Conservation (phyloP, 2,888 invertebrate species). For the Archaeoteleia sp. region DNA sequence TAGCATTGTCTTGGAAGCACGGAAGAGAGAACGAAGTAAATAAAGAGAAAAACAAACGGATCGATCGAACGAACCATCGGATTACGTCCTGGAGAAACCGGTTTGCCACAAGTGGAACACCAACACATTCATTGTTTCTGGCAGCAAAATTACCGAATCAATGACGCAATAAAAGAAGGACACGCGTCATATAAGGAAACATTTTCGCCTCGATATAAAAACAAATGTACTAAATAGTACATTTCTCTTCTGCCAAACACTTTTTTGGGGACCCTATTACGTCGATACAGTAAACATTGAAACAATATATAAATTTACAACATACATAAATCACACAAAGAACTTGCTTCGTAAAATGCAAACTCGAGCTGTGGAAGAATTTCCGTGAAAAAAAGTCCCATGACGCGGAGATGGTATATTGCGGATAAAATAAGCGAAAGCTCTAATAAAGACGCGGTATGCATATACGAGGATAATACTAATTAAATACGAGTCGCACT, state of each 20-base stretch:
- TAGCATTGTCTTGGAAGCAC: no score
- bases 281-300: background rate
- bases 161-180: conserved; percentile 1
- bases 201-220: background rate
- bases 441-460: conserved; percentile 39
- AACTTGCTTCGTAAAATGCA: background rate
- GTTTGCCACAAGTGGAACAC: conserved; percentile 2
- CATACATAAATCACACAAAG: no score
- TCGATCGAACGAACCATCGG: background rate
- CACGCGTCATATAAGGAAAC: background rate
- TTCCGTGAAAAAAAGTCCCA: conserved; percentile 4
- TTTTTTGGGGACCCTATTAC: background rate
- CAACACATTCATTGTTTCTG: conserved; percentile 4
- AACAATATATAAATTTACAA: background rate
- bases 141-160: background rate
- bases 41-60: no score
- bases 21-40: no score
- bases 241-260: background rate
- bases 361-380: background rate
- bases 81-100: background rate
- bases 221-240: background rate
- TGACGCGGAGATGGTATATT: background rate
- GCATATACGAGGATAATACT: conserved; percentile 67
- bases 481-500: conserved; percentile 72
- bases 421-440: conserved; percentile 18